Conservation (phyloP, 2,113 vertebrate genomes). For the Lasiurus cinereus region DNA sequence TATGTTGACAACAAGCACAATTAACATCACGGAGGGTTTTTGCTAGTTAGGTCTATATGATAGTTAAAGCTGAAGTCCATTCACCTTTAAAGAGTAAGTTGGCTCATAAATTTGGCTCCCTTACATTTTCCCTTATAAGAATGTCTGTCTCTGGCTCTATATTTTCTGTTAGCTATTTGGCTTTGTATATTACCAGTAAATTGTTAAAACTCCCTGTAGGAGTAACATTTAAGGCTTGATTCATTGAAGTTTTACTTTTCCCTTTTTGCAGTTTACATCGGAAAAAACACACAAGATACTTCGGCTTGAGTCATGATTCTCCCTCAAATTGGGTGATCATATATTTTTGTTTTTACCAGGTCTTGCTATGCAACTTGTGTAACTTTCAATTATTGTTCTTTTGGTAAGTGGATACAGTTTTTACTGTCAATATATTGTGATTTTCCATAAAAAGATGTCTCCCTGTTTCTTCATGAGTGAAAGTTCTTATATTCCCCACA, state of each 20-base stretch:
- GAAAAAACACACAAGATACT: constrained; percentile 35
- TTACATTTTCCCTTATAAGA: constrained; percentile 62
- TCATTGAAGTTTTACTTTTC: constrained; percentile 82
- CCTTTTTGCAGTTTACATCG: constrained; percentile 82
- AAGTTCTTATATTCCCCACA: constrained; percentile 24
- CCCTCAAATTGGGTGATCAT: constrained; percentile 72
- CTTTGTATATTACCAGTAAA: constrained; percentile 80
- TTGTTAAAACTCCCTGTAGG: constrained; percentile 80
- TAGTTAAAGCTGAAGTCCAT: constrained; percentile 69
- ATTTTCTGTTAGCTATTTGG: constrained; percentile 74
- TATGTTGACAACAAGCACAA: constrained; percentile 78
- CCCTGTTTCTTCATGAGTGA: not conserved
- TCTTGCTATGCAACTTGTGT: constrained; percentile 62
- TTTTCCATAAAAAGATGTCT: constrained; percentile 42
- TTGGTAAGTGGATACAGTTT: constrained; percentile 52
- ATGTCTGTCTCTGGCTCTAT: constrained; percentile 67
- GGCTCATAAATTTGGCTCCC: constrained; percentile 79
- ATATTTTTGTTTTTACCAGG: constrained; percentile 62
- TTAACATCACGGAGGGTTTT: constrained; percentile 63
- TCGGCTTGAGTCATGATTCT: constrained; percentile 78
- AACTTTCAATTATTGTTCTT: constrained; percentile 20
- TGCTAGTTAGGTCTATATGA: constrained; percentile 72
- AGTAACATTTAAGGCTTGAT: constrained; percentile 85
- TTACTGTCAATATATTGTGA: not conserved
- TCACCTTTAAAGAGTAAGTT: constrained; percentile 80